These are phyloP conservation scores for Kradibia gibbosae DNA, from an alignment of 1,140 invertebrate species.

Conservation along the genomic window DNA sequence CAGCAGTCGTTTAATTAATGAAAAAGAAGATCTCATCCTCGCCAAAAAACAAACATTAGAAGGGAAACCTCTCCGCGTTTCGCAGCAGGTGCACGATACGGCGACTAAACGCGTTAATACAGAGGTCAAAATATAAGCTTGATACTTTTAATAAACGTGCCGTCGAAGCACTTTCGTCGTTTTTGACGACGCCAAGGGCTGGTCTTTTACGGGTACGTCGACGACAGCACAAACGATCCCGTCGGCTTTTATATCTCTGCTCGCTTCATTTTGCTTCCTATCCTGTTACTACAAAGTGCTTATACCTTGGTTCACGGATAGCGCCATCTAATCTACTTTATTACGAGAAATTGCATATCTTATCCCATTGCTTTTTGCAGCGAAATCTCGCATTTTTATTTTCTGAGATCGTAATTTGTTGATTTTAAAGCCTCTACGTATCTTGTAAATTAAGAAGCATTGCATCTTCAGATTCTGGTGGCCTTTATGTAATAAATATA, in stretches of 20 bases:
- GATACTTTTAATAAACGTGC: conserved; percentile 45
- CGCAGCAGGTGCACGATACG: background rate
- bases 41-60: background rate
- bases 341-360: conserved; percentile 45
- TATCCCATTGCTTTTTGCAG: background rate
- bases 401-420: background rate
- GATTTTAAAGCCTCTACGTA: background rate
- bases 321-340: conserved; percentile 47
- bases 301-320: background rate
- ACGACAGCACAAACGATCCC: conserved; percentile 37
- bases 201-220: conserved; percentile 39
- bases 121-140: background rate
- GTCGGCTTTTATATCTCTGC: conserved; percentile 32
- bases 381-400: background rate
- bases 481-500: too few species aligned
- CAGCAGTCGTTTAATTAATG: too few species aligned
- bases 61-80: background rate
- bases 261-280: conserved; percentile 13
- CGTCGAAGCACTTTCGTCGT: background rate
- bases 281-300: conserved; percentile 48
- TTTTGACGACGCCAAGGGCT: conserved; percentile 25
- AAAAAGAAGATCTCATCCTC: too few species aligned
- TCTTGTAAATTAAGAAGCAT: background rate
- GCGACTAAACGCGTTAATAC: conserved; percentile 36
- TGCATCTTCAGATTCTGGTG: too few species aligned